These are phyloP conservation scores for Notoglanidium macrostoma DNA, from an alignment of 2,797 vertebrate species.

Conservation along the genomic window DNA sequence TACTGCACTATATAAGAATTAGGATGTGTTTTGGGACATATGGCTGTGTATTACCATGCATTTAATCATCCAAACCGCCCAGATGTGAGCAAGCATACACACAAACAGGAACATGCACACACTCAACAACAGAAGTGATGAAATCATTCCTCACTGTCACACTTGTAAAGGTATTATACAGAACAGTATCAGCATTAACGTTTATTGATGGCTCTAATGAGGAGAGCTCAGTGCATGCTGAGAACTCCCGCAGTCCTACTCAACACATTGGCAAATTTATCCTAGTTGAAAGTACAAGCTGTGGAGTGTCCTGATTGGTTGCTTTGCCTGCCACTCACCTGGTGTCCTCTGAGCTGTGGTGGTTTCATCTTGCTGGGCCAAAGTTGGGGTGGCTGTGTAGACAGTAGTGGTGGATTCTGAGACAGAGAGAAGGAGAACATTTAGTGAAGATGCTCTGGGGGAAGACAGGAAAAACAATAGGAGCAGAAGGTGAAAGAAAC, in stretches of 20 bases:
- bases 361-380: constrained; percentile 81
- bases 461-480: background rate
- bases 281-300: background rate
- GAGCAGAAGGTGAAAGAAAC: constrained; percentile 8
- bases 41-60: background rate
- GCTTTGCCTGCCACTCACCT: constrained; percentile 62
- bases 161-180: constrained; percentile 35
- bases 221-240: constrained; percentile 1
- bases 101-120: background rate
- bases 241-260: background rate
- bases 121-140: background rate
- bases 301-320: constrained; percentile 33
- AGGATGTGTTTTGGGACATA: background rate
- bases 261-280: background rate
- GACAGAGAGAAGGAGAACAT: constrained; percentile 9
- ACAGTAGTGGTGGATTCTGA: constrained; percentile 87
- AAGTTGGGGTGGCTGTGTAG: constrained; percentile 84
- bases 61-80: background rate
- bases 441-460: constrained; percentile 9
- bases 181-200: constrained; percentile 23
- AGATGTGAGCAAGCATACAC: background rate
- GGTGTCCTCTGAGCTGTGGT: constrained; percentile 72
- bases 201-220: constrained; percentile 29
- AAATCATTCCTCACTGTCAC: constrained; percentile 34
- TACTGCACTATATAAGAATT: background rate